Percentiles rank a stretch among this genome's conserved stretches.
These are phyloP conservation scores for Halictus ligatus DNA, from an alignment of 2,888 invertebrate genomes.

Conservation along the genomic window DNA sequence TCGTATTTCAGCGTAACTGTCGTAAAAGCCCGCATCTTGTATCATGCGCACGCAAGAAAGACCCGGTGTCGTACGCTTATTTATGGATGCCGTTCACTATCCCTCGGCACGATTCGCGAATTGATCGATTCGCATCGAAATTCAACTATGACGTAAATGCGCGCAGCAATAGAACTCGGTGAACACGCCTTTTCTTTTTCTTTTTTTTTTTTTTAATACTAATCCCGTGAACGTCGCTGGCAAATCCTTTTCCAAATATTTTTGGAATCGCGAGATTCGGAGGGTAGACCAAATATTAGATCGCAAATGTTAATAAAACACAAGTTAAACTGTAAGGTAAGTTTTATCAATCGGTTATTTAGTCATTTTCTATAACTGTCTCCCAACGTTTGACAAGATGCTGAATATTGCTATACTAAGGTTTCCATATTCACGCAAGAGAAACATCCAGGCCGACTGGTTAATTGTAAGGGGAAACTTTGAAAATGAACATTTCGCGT, in stretches of 20 bases:
- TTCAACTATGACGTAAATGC: neutral
- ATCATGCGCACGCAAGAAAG: conserved; percentile 34
- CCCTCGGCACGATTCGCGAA: conserved; percentile 15
- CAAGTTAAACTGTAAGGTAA: neutral
- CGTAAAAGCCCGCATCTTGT: conserved; percentile 43
- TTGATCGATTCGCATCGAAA: conserved; percentile 22
- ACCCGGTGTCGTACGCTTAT: conserved; percentile 46
- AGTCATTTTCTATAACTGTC: neutral
- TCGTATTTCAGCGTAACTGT: conserved; percentile 57
- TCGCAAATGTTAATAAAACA: neutral
- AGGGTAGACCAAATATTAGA: neutral
- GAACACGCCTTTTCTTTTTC: too few species aligned
- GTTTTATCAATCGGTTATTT: too few species aligned
- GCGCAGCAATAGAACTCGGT: neutral
- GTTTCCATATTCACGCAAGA: too few species aligned
- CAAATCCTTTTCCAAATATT: neutral
- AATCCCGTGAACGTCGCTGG: neutral
- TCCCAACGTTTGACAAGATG: neutral
- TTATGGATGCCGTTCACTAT: conserved; percentile 34
- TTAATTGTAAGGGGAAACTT: neutral
- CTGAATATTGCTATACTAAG: too few species aligned
- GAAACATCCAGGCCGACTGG: neutral
- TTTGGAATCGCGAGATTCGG: neutral
- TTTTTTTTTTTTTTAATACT: neutral
- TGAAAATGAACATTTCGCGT: neutral